Evolutionary conservation across 2,888 invertebrate species (phyloP).

Genomic region (Sphinx pinastri): DNA sequence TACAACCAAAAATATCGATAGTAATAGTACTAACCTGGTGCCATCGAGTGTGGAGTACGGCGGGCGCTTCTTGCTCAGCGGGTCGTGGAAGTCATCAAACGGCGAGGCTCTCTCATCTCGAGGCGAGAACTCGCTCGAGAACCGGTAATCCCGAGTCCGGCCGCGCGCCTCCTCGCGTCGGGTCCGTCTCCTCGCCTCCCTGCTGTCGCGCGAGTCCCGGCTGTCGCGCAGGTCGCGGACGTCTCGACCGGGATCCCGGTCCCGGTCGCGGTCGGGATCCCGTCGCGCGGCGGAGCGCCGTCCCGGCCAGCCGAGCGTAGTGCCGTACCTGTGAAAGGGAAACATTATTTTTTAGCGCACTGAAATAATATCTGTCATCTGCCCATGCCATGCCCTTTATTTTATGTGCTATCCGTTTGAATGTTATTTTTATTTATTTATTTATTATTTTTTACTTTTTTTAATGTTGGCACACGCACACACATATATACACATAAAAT

Average conservation of each 20-base stretch:
- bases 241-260: constrained; percentile 38
- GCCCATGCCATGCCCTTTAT: too few species aligned
- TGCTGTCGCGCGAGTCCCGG: constrained; percentile 49
- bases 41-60: constrained; percentile 73
- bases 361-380: too few species aligned
- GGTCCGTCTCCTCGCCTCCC: constrained; percentile 48
- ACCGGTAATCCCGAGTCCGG: constrained; percentile 66
- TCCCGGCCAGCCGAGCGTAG: constrained; percentile 68
- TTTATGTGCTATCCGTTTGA: too few species aligned
- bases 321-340: constrained; percentile 60
- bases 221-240: constrained; percentile 45
- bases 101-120: constrained; percentile 81
- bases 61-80: constrained; percentile 68
- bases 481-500: too few species aligned
- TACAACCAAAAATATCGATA: too few species aligned
- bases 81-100: constrained; percentile 85
- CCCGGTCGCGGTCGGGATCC: constrained; percentile 47
- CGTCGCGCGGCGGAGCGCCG: constrained; percentile 55
- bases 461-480: too few species aligned
- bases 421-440: too few species aligned
- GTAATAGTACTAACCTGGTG: constrained; percentile 55
- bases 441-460: too few species aligned
- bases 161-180: constrained; percentile 52
- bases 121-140: constrained; percentile 86
- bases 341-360: background rate